phyloP scores from a whole-genome alignment of 2,888 invertebrate genomes.

The Stomorhina lunata region DNA sequence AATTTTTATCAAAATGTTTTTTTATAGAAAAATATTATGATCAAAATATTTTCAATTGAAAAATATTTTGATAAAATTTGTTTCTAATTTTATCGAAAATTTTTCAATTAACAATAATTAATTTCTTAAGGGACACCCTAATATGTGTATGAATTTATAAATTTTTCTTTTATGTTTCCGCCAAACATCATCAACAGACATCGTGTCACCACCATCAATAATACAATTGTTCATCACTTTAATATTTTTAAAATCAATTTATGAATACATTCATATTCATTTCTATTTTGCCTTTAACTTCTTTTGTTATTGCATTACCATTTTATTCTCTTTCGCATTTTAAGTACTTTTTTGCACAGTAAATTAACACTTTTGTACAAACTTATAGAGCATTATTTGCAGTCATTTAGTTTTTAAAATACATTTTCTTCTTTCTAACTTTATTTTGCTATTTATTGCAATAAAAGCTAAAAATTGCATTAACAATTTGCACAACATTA shows the following conservation, averaged over 20 bases:
- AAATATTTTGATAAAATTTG: too few relatives aligned
- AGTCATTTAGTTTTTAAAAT: neutral
- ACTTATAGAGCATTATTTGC: neutral
- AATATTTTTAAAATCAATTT: neutral
- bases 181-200: neutral
- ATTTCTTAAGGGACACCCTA: too few relatives aligned
- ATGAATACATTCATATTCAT: neutral
- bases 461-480: neutral
- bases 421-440: neutral
- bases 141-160: neutral
- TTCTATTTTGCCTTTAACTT: neutral
- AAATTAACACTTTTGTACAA: neutral
- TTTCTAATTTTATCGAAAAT: neutral
- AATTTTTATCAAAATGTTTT: too few relatives aligned
- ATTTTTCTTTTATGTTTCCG: neutral
- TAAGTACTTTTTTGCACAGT: neutral
- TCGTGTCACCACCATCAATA: conserved; percentile 1
- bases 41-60: too few relatives aligned
- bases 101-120: too few relatives aligned
- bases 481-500: neutral
- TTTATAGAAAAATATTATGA: too few relatives aligned
- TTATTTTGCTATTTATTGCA: neutral
- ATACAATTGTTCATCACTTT: neutral
- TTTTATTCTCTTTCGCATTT: neutral
- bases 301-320: neutral